Evolutionary conservation across 2,797 vertebrate species (phyloP), one percentile per base, ranked within the genome.

Genomic region (Cygnus olor): DNA sequence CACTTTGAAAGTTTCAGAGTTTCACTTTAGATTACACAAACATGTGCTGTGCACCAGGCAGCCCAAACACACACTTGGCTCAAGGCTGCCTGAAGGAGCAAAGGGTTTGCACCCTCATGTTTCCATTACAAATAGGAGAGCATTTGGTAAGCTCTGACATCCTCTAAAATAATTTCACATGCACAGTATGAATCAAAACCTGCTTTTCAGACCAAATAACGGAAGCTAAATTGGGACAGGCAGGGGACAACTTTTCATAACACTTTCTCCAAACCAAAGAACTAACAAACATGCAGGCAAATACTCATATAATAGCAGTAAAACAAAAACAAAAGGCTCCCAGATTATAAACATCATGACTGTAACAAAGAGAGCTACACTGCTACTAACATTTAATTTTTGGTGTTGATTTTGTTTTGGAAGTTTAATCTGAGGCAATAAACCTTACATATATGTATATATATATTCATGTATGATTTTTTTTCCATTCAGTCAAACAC

Each of bases 21-120:
- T 65, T 65, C n/a, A 32, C 24, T 78, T 86, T 2, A 47, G 56
- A 51, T 13, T 54, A 28, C 1, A 47, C 16, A 25, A 18, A 68
- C 15, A 0, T 9, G 4, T 49, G 22, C 45, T 77, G 14, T 20
- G 14, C n/a, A 76, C 22, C 0, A 0, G 49, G 14, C 30, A 53
- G 24, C 49, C 40, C 57, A 78, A 92, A 68, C 21, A 27, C 4
- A 4, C 11, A 1, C 34, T 60, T 4, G 1, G 20, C 11, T 89
- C 42, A 60, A 73, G 27, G 6, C 14, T 44, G 3, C 9, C 56
- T 58, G 24, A 73, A 80, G 25, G 12, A 73, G 11, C 1, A 3
- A 5, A 21, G 4, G 4, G 13, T 74, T 58, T 77, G 20, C 34
- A 56, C 38, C 20, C 18, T 54, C 34, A 17, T 3, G 44, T 22